Evolutionary conservation across 2,113 vertebrate genomes (phyloP), one percentile per base, ranked within the genome.

Genomic region (Aptenodytes patagonicus): DNA sequence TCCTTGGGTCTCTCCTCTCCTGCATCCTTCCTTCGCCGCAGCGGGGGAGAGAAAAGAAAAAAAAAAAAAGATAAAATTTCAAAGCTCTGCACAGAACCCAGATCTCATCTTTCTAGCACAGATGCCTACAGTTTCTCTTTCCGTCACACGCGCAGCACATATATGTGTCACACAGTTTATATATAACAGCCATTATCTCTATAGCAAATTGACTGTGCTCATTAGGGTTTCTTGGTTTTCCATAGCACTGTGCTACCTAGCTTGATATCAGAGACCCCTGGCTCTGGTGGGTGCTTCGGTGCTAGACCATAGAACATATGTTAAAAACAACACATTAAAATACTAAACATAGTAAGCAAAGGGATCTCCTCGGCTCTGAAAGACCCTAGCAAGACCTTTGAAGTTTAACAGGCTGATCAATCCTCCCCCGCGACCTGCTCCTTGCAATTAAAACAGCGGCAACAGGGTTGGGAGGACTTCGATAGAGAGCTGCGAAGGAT

Each of bases 1-100:
- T 97, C 96, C 93, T 82, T 60, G 24, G 91, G 77, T 96, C 90
- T 95, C 96, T 96, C 96, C 85, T 94, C 91, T 97, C 95, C 97
- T 92, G 87, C 90, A 70, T 78, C 87, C 90, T 91, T 95, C 68
- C 78, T 97, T 97, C 21, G 1, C 22, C 19, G 2, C 68, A 66
- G 40, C 15, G 4, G n/a, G 6, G 9, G 22, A 54, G n/a, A 85
- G 11, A 93, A 96, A 91, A 95, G n/a, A 19, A 16, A 47, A 81
- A 36, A 40, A 55, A 51, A 47, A 26, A 91, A 91, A 66, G 38
- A 79, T 44, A 79, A 80, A 32, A 75, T 46, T 89, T 92, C 66
- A 89, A 32, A 75, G 7, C 10, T 36, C 42, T 95, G 77, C 57
- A 87, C 10, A 83, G 72, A 73, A 46, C 34, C 71, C 72, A 55